phyloP scores from a whole-genome alignment of 2,113 vertebrate genomes.

The Turdus rufiventris region DNA sequence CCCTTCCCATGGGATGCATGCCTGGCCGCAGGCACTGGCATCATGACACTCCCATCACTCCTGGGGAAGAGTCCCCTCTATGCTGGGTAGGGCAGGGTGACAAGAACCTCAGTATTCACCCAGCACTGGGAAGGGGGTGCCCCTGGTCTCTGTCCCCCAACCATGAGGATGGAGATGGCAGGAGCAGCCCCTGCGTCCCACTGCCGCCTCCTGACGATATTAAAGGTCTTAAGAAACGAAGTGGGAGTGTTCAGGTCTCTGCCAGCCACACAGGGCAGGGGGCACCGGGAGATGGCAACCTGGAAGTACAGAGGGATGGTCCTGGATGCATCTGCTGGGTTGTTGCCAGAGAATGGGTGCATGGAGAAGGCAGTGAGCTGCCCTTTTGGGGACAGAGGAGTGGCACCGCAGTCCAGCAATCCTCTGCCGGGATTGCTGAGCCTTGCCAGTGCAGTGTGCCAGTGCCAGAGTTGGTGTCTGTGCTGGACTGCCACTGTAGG shows the following conservation, averaged over 20 bases:
- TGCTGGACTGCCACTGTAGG: not conserved
- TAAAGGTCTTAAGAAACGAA: not conserved
- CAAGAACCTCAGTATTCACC: not conserved
- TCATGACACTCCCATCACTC: not conserved
- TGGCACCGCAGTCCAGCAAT: not conserved
- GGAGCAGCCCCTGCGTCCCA: not conserved
- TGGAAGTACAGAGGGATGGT: not conserved
- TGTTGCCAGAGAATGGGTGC: not conserved
- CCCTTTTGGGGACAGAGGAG: not conserved
- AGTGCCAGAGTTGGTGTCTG: not conserved
- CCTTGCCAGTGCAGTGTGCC: not conserved
- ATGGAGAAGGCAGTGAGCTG: not conserved
- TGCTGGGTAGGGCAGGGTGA: not conserved
- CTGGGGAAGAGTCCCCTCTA: not conserved
- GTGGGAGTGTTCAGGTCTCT: not conserved
- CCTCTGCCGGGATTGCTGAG: not conserved
- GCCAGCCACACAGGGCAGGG: rapidly evolving
- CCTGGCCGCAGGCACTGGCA: not conserved
- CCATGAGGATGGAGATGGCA: not conserved
- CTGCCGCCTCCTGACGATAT: rapidly evolving
- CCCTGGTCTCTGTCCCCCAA: not conserved
- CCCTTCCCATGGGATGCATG: not conserved
- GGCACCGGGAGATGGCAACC: rapidly evolving
- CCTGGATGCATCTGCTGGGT: not conserved
- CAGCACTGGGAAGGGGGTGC: not conserved